A percentile compares a stretch with the other conserved stretches of the same genome.
These are phyloP conservation scores for Perithous albicinctus DNA, from an alignment of 2,888 invertebrate species.

Conservation along the genomic window DNA sequence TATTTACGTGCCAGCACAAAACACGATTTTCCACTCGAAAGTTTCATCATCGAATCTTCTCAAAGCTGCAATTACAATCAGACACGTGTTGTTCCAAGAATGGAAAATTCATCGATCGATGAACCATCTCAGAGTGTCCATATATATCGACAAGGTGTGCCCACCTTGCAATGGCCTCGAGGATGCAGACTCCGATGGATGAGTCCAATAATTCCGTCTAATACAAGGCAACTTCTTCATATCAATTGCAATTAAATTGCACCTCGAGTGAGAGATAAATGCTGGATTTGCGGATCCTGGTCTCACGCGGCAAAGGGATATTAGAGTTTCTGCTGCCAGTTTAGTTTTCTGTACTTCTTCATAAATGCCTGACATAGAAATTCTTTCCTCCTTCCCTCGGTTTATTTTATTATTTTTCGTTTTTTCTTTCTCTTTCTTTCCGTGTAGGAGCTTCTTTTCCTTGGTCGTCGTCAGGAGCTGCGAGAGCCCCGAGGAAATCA, in stretches of 20 bases:
- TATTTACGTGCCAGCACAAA: constrained; percentile 2
- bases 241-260: constrained; percentile 48
- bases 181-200: constrained; percentile 21
- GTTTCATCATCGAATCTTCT: constrained; percentile 52
- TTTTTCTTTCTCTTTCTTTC: not conserved
- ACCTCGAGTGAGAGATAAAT: constrained; percentile 6
- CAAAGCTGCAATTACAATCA: constrained; percentile 39
- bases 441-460: too few species aligned
- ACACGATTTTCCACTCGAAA: constrained; percentile 52
- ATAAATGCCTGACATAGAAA: not conserved
- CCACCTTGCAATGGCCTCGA: constrained; percentile 21
- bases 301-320: not conserved
- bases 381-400: constrained; percentile 7
- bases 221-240: constrained; percentile 9
- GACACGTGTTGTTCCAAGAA: constrained; percentile 15
- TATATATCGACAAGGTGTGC: not conserved
- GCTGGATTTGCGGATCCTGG: not conserved
- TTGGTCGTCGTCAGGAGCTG: not conserved
- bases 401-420: not conserved
- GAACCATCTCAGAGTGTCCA: constrained; percentile 33
- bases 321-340: not conserved
- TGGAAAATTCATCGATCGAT: constrained; percentile 43
- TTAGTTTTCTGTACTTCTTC: constrained; percentile 9
- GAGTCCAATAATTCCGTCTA: constrained; percentile 39
- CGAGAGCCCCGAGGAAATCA: constrained; percentile 54